These are phyloP conservation scores for Trematomus bernacchii DNA, from an alignment of 2,797 vertebrate species.

Conservation along the genomic window DNA sequence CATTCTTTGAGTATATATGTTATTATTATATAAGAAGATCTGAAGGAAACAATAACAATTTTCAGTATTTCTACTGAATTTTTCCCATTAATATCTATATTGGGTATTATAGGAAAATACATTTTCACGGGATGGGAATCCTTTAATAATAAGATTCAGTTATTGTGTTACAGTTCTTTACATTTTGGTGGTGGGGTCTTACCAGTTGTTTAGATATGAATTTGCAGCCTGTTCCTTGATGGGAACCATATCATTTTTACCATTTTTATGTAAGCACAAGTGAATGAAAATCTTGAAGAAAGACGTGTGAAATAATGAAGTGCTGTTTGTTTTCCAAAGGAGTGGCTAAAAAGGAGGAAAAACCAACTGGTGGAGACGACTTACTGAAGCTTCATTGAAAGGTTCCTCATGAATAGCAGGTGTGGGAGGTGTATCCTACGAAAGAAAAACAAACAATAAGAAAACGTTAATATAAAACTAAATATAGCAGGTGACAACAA, in stretches of 20 bases:
- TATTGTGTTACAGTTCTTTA: background rate
- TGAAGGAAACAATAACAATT: too few relatives aligned
- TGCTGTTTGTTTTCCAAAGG: background rate
- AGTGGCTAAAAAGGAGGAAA: conserved; percentile 12
- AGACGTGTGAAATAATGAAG: background rate
- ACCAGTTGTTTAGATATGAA: background rate
- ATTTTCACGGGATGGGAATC: background rate
- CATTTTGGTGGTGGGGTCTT: background rate
- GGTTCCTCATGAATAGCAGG: conserved; percentile 85
- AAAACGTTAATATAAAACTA: conserved; percentile 29
- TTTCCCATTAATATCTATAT: background rate
- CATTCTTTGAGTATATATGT: too few relatives aligned
- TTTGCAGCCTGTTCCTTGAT: background rate
- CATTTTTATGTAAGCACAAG: background rate
- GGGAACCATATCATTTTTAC: background rate
- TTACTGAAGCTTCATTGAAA: conserved; percentile 82
- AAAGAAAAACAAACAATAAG: conserved; percentile 61
- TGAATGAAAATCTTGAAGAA: conserved; percentile 12
- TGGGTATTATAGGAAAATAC: background rate
- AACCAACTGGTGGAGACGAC: conserved; percentile 54
- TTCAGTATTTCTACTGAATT: background rate
- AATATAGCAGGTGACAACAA: background rate
- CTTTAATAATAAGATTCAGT: background rate
- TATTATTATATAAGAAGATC: too few relatives aligned
- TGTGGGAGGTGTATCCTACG: conserved; percentile 84